These are phyloP conservation scores for Pollenia angustigena DNA, from an alignment of 2,888 invertebrate species.

Conservation along the genomic window DNA sequence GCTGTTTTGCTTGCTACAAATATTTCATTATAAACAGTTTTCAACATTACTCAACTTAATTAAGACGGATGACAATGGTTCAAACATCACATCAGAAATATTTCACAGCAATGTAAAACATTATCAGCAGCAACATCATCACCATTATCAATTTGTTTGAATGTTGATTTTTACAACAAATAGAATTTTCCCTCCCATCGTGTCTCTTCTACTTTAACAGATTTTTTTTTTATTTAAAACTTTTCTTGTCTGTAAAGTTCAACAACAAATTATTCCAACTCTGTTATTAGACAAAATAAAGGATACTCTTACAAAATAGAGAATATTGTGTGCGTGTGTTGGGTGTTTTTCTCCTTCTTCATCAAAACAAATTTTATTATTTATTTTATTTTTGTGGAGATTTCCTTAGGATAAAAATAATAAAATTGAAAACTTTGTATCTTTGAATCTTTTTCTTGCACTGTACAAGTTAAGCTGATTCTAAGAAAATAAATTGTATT, in stretches of 20 bases:
- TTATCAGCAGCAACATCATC: constrained; percentile 9
- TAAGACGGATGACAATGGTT: constrained; percentile 71
- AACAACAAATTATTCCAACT: constrained; percentile 68
- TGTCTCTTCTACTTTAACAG: constrained; percentile 25
- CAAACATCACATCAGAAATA: constrained; percentile 50
- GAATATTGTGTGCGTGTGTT: constrained; percentile 3
- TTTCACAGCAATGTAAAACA: constrained; percentile 9
- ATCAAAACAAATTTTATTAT: constrained; percentile 19
- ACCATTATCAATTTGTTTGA: constrained; percentile 64
- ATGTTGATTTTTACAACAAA: constrained; percentile 33
- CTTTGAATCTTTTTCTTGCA: constrained; percentile 42
- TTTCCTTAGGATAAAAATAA: constrained; percentile 55
- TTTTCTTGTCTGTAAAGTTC: constrained; percentile 77
- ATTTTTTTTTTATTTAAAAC: constrained; percentile 75
- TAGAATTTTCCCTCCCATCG: constrained; percentile 4
- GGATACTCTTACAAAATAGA: constrained; percentile 33
- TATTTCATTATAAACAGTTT: constrained; percentile 70
- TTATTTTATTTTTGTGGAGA: constrained; percentile 32
- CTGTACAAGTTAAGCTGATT: constrained; percentile 39
- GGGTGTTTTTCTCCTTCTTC: background rate
- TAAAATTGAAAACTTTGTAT: constrained; percentile 64
- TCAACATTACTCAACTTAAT: constrained; percentile 70
- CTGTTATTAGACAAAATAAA: constrained; percentile 45
- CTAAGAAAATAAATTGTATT: constrained; percentile 50
- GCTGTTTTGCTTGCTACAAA: constrained; percentile 44